These are phyloP conservation scores for Halichondria panicea DNA, from an alignment of 37 sponge, comb jelly and placozoan genomes.

Conservation along the genomic window DNA sequence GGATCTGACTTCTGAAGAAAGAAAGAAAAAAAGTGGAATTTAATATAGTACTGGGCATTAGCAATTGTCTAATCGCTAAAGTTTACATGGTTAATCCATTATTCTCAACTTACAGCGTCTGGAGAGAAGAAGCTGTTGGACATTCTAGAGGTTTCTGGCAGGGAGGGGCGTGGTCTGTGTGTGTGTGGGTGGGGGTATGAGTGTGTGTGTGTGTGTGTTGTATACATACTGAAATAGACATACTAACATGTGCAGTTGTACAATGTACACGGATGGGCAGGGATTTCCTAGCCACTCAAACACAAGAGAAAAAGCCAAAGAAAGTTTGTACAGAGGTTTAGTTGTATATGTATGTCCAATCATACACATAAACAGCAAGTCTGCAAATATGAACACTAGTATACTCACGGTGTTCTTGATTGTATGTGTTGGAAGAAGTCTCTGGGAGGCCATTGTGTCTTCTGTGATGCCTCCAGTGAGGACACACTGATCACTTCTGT, in stretches of 20 bases:
- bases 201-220: too few species aligned
- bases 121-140: conserved; percentile 34
- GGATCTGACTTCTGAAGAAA: conserved; percentile 36
- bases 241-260: too few species aligned
- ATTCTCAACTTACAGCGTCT: conserved; percentile 19
- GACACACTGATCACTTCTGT: conserved; percentile 43
- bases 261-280: too few species aligned
- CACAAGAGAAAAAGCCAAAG: background rate
- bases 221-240: too few species aligned
- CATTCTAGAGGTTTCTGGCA: conserved; percentile 9
- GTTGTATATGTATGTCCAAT: too few species aligned
- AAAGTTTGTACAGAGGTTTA: background rate
- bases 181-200: too few species aligned
- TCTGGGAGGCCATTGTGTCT: conserved; percentile 50
- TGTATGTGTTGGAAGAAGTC: conserved; percentile 1
- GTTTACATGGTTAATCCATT: background rate
- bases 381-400: too few species aligned
- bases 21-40: background rate
- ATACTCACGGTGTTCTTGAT: conserved; percentile 40
- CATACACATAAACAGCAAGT: too few species aligned
- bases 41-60: background rate
- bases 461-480: conserved; percentile 50
- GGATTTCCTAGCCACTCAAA: too few species aligned
- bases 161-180: conserved; percentile 20
- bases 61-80: too few species aligned